Conservation (phyloP, 2,113 vertebrate species). For the Papio anubis region DNA sequence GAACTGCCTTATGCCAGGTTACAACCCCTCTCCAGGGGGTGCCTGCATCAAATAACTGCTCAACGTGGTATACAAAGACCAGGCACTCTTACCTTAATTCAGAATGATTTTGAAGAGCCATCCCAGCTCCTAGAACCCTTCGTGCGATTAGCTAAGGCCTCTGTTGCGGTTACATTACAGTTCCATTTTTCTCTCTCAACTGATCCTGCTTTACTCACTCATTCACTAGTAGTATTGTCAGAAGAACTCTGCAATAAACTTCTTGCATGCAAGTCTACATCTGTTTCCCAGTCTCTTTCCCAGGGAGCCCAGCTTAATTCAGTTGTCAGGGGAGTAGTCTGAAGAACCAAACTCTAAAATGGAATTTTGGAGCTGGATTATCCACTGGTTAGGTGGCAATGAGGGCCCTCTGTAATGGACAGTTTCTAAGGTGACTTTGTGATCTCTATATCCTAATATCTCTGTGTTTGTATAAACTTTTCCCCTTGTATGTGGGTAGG, state of each 20-base stretch:
- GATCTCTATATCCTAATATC: background rate
- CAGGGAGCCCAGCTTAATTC: background rate
- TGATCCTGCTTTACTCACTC: background rate
- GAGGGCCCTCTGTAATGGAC: background rate
- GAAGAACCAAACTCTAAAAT: background rate
- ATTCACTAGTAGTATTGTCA: background rate
- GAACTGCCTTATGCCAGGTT: background rate
- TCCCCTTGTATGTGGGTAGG: background rate
- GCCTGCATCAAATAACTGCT: background rate
- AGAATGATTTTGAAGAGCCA: background rate
- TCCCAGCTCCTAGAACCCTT: background rate
- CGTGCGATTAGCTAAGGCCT: background rate
- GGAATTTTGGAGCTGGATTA: background rate
- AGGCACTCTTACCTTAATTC: conserved; percentile 12
- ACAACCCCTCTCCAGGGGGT: background rate
- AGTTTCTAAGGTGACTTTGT: background rate
- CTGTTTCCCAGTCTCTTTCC: background rate
- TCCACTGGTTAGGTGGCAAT: background rate
- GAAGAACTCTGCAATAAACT: background rate
- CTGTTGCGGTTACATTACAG: background rate
- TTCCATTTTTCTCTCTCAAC: background rate
- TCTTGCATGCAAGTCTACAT: background rate
- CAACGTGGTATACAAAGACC: background rate
- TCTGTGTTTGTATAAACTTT: background rate
- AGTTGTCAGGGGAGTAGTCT: background rate